Conservation (phyloP, 1,140 invertebrate genomes). For the Papilio polytes region DNA sequence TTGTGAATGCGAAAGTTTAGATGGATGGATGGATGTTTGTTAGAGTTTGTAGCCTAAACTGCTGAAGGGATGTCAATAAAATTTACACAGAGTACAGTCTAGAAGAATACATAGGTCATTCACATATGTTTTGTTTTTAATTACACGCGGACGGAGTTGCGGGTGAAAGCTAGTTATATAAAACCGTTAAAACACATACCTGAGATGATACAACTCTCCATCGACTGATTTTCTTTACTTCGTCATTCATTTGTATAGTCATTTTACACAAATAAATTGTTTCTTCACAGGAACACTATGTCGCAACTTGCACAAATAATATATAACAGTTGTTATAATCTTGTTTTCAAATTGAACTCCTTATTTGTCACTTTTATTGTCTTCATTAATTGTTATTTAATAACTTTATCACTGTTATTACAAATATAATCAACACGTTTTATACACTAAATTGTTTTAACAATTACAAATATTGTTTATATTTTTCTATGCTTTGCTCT, state of each 20-base stretch:
- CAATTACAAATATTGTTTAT: background rate
- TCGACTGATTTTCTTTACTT: slow-evolving; percentile 47
- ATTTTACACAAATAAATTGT: slow-evolving; percentile 29
- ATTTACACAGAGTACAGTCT: no score
- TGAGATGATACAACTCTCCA: slow-evolving; percentile 53
- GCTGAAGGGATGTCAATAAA: no score
- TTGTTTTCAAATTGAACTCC: slow-evolving; percentile 2
- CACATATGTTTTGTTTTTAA: no score
- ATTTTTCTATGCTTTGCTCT: background rate
- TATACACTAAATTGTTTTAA: background rate
- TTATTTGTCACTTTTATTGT: slow-evolving; percentile 30
- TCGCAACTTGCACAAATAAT: slow-evolving; percentile 1
- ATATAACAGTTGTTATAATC: slow-evolving; percentile 4
- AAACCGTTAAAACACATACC: slow-evolving; percentile 36
- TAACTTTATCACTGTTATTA: slow-evolving; percentile 16
- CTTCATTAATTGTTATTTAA: slow-evolving; percentile 28
- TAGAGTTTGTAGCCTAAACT: no score
- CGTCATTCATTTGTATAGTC: slow-evolving; percentile 43
- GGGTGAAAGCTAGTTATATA: no score
- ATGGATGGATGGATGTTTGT: no score
- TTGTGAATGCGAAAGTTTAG: no score
- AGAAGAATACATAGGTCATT: no score
- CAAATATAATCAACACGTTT: background rate
- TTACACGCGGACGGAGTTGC: no score
- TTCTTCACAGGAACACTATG: background rate